Base-by-base conservation (phyloP, 2,888 invertebrate genomes). In the Drosophila paracracens region DNA sequence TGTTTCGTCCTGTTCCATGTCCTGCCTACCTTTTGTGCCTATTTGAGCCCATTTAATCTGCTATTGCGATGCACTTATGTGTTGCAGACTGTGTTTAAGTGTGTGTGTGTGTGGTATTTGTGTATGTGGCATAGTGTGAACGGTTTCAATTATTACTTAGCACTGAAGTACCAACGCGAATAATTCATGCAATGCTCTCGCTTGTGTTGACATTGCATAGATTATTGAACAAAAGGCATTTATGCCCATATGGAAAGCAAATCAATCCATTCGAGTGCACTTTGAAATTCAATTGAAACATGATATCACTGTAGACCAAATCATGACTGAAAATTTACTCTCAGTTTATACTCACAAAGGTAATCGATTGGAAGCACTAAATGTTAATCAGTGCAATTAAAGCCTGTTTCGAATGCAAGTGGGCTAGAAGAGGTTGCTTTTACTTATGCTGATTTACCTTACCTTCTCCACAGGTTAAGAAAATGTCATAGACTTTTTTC, bases 61-160 rank as follows among this genome's bases (percentile, higher is more conserved):
- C 43, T 25, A 74, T 67, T 76, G 60, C 56, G 51, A 40, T 56
- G 68, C 58, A 59, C 29, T 21, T 46, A 21, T 48, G 74, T 36
- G 38, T 31, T 36, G n/a, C 33, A 18, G 38, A 31, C 21, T 54
- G 35, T 43, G 27, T 48, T 7, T 7, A 5, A 21, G n/a, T 21
- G 53, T 48, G 21, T 21, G 53, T 48, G 21, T 27, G 50, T 52
- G 33, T 6, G 36, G 16, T 36, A 16, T 36, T 36, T 31, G 11
- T 25, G 18, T 54, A 38, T 40, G 60, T 61, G 46, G 46, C 36
- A 27, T 58, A 25, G 62, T 33, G 69, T 69, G 78, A 80, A 62
- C 74, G 63, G 18, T 75, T 67, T 69, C 80, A 81, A 81, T 81
- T 80, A 71, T 52, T 60, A 21, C 25, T 46, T 75, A 69, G 69